Conservation (phyloP, 2,888 invertebrate genomes). For the Polymixis flavicincta region DNA sequence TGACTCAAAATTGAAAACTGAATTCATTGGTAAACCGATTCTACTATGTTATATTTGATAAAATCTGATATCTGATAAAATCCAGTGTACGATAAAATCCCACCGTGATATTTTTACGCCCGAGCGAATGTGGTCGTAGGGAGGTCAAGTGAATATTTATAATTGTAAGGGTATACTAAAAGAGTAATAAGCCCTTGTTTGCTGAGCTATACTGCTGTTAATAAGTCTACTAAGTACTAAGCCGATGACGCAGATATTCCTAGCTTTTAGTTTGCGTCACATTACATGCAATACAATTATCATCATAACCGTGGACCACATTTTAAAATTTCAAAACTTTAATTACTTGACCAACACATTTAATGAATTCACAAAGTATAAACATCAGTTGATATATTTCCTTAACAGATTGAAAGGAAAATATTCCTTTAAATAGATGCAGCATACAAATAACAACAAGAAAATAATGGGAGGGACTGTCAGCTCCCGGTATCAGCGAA, state of each 20-base stretch:
- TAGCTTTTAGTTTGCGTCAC: constrained; percentile 25
- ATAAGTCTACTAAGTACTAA: not conserved
- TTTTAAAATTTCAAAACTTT: not conserved
- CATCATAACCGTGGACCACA: not conserved
- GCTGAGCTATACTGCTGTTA: not conserved
- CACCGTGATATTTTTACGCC: too few species aligned
- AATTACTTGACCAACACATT: not conserved
- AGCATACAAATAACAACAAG: constrained; percentile 39
- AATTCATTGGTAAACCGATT: too few species aligned
- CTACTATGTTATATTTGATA: too few species aligned
- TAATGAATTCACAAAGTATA: not conserved
- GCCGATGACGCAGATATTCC: not conserved
- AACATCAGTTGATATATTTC: not conserved
- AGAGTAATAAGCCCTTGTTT: too few species aligned
- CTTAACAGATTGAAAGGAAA: constrained; percentile 4
- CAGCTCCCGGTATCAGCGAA: constrained; percentile 45
- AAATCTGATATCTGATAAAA: too few species aligned
- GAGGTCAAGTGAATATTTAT: too few species aligned
- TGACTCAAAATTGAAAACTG: too few species aligned
- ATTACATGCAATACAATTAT: too few species aligned
- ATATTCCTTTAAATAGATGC: constrained; percentile 5
- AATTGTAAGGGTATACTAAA: too few species aligned
- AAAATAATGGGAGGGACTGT: constrained; percentile 38
- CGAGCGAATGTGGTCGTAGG: too few species aligned
- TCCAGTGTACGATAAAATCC: too few species aligned